These are phyloP conservation scores for Cirrhinus mrigala DNA, from an alignment of 2,797 vertebrate genomes.

Conservation along the genomic window DNA sequence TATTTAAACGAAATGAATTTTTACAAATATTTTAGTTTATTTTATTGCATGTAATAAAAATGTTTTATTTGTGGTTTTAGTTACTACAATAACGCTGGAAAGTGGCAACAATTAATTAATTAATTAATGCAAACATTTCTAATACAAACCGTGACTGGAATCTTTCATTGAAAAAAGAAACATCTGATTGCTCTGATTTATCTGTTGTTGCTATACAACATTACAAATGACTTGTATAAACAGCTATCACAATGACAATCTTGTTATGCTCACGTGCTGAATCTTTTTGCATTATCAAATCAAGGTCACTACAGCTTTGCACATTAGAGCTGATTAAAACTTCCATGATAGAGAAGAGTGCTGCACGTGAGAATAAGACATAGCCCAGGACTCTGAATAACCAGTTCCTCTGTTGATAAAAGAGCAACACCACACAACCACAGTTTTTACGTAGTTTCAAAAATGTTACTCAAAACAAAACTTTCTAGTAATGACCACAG, in stretches of 20 bases:
- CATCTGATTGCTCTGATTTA: background rate
- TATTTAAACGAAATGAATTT: background rate
- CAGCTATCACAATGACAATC: too few species aligned
- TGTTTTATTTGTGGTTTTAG: background rate
- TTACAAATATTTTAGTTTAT: background rate
- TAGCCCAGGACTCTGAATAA: background rate
- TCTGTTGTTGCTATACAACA: background rate
- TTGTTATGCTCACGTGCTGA: slow-evolving; percentile 29
- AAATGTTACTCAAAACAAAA: slow-evolving; percentile 20
- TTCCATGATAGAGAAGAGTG: slow-evolving; percentile 16
- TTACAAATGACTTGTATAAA: background rate
- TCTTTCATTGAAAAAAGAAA: background rate
- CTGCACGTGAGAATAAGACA: slow-evolving; percentile 33
- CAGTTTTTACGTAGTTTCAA: slow-evolving; percentile 3
- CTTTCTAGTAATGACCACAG: slow-evolving; percentile 10
- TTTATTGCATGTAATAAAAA: background rate
- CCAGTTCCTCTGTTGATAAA: slow-evolving; percentile 1
- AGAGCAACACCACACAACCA: background rate
- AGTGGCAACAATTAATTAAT: background rate
- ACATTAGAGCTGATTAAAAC: slow-evolving; percentile 39
- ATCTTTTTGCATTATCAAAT: slow-evolving; percentile 15
- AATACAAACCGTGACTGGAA: background rate
- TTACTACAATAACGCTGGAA: background rate
- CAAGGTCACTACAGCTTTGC: background rate
- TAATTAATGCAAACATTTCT: background rate